Conservation (phyloP, 2,888 invertebrate species). For the Disparrhopalites patrizii region DNA sequence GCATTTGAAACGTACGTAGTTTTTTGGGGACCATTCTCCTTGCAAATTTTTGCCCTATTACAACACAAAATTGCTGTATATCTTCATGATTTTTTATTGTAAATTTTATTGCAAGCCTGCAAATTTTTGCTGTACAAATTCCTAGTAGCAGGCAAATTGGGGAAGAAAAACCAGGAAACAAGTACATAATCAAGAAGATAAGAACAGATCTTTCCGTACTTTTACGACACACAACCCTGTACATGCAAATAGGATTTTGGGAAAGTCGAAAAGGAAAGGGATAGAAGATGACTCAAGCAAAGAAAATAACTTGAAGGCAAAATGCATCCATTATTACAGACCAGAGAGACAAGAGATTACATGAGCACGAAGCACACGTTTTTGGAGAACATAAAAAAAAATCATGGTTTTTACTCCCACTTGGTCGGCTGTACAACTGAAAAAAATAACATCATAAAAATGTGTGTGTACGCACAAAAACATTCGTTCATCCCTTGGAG, state of each 20-base stretch:
- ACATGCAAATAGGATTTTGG: conserved; percentile 1
- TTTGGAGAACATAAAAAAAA: not conserved
- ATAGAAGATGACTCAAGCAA: conserved; percentile 17
- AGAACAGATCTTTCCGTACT: not conserved
- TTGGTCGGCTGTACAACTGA: not conserved
- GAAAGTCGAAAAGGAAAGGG: conserved; percentile 4
- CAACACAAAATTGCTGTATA: no score
- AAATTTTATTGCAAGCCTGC: no score
- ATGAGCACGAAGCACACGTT: not conserved
- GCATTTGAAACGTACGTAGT: no score
- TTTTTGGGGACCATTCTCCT: no score
- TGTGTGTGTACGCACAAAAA: not conserved
- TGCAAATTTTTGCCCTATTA: no score
- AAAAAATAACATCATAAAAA: no score
- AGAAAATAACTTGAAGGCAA: conserved; percentile 21
- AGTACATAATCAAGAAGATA: no score
- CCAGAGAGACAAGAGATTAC: not conserved
- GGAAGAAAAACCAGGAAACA: no score
- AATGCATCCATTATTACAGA: not conserved
- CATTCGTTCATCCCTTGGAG: not conserved
- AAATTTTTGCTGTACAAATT: no score
- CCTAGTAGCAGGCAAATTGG: not conserved
- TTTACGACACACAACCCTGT: not conserved
- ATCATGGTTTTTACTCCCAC: not conserved
- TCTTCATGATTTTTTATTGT: no score